phyloP scores from a whole-genome alignment of 2,797 vertebrate species.

The Kryptolebias ocellatus region DNA sequence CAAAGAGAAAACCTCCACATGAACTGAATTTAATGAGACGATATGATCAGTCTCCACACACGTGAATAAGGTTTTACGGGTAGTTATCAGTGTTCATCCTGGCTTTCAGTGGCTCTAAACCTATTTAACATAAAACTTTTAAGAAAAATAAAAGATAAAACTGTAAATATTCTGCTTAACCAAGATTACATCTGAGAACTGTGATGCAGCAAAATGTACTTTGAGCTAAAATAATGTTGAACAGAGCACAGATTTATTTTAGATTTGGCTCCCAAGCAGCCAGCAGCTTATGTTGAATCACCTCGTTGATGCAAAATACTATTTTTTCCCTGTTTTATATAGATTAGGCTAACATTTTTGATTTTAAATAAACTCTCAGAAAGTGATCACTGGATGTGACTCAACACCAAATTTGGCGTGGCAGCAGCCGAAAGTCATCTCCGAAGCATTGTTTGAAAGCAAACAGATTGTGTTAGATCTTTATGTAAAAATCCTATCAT shows the following conservation, averaged over 20 bases:
- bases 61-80: slow-evolving; percentile 8
- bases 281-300: too few species aligned
- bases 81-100: slow-evolving; percentile 13
- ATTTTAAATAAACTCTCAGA: neutral
- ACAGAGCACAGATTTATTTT: too few species aligned
- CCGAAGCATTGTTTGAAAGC: too few species aligned
- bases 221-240: too few species aligned
- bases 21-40: slow-evolving; percentile 38
- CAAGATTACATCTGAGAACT: neutral
- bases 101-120: neutral
- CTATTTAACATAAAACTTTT: neutral
- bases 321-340: too few species aligned
- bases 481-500: too few species aligned
- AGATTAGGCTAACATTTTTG: too few species aligned
- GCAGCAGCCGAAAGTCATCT: neutral
- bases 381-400: neutral
- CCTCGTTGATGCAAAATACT: too few species aligned
- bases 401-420: neutral
- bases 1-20: slow-evolving; percentile 15
- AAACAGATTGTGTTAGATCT: too few species aligned
- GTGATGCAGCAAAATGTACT: neutral
- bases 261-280: neutral
- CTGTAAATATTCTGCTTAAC: neutral
- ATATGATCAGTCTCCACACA: slow-evolving; percentile 31
- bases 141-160: neutral